Percentiles rank a stretch among this genome's conserved stretches.
These are phyloP conservation scores for Ctenopoma kingsleyae DNA, from an alignment of 2,797 vertebrate species.

Conservation along the genomic window DNA sequence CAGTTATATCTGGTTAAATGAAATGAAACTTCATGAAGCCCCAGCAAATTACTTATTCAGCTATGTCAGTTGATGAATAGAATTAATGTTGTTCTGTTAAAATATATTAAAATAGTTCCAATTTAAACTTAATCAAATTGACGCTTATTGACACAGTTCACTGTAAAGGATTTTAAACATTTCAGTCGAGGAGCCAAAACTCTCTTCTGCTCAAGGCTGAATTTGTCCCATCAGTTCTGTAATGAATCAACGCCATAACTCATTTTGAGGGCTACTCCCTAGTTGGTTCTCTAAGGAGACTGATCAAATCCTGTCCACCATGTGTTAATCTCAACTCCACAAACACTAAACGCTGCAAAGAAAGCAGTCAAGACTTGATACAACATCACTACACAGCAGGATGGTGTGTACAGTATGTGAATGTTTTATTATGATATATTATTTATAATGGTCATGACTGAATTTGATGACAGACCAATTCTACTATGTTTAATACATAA, in stretches of 20 bases:
- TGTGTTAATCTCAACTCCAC: constrained; percentile 16
- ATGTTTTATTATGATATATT: background rate
- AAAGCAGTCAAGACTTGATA: background rate
- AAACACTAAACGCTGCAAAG: constrained; percentile 9
- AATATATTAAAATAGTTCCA: background rate
- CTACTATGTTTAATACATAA: constrained; percentile 11
- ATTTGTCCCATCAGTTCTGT: background rate
- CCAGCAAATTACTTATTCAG: background rate
- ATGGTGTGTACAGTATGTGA: constrained; percentile 1
- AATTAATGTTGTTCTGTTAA: background rate
- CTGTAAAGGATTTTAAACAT: background rate
- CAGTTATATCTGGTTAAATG: constrained; percentile 1
- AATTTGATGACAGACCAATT: constrained; percentile 31
- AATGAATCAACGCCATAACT: background rate
- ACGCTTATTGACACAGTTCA: background rate
- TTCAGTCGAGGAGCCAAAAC: background rate
- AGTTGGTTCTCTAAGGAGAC: constrained; percentile 21
- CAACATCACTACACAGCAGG: background rate
- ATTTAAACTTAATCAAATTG: background rate
- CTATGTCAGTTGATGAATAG: background rate
- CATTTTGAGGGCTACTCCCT: constrained; percentile 4
- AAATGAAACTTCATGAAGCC: background rate
- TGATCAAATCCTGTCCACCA: constrained; percentile 26
- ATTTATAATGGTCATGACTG: background rate
- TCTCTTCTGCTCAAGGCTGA: background rate